Evolutionary conservation across 2,113 vertebrate species (phyloP), one percentile per base, ranked within the genome.

Genomic region (Eublepharis macularius): DNA sequence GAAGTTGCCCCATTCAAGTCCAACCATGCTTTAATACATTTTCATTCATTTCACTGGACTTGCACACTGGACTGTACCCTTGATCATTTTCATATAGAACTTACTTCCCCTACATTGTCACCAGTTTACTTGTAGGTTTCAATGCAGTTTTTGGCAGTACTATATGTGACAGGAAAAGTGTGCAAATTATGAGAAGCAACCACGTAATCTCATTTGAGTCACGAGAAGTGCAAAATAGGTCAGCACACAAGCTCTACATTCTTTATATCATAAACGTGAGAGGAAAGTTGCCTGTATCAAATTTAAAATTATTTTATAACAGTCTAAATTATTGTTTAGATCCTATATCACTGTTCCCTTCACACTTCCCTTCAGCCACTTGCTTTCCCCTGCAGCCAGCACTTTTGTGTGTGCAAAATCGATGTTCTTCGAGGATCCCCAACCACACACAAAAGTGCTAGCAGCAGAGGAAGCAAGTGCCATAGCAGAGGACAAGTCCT

Each of bases 131-230:
- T 47, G 3, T 88, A 87, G 86, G 81, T 83, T 93, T 82, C 92
- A 89, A 82, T 32, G 81, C 11, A 41, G 84, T 83, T 93, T 93
- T 84, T 84, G 91, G 92, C 90, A 94, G 93, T 57, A 87, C 89
- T 32, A 91, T 80, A 92, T 74, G 90, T n/a, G 68, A 90, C 74
- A 92, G 73, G 70, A 36, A 86, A 87, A 92, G 77, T 92, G 89
- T 93, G 86, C 83, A 92, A 91, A 89, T 91, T 88, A 86, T 77
- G 88, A 90, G 86, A 90, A 95, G 89, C 90, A 93, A 81, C 84
- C 77, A 88, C 81, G 74, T 63, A 88, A 78, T 90, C 85, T 88
- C 34, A 87, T 88, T 86, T 78, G 80, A 93, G 88, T 89, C 51
- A 87, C 0, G 47, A 86, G 87, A 87, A 91, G 41, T 77, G 93